Evolutionary conservation across 92 coral and sea anemone species (phyloP), one percentile per base, ranked within the genome.

Genomic region (Epizoanthus ramosus): DNA sequence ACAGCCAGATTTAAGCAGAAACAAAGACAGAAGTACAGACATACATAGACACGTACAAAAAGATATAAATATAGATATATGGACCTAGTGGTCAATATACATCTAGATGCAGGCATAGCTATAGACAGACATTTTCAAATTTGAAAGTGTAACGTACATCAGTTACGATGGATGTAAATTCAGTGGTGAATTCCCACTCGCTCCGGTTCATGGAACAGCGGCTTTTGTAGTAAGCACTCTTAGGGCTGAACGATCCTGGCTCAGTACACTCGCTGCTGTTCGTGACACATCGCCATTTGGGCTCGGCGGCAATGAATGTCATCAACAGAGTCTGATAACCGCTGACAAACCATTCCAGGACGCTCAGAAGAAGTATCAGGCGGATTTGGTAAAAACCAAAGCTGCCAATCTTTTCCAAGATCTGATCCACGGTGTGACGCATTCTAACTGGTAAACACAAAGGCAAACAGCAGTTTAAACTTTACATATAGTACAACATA

Each of bases 281-380:
- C 19, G 68, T 83, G 17, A 87, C 90, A 54, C 90, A 87, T 37
- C 79, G 45, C 90, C 90, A 87, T 17, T 81, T 60, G 16, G 90
- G 90, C 28, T 87, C 90, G 13, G 90, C 90, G 23, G 86, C 84
- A 19, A 87, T 81, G 64, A 87, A 87, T 1, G 90, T 74, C 25
- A 81, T 85, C 47, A 81, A 31, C 71, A 87, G 71, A 7, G 80
- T 87, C 53, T 84, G 86, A 25, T 81, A 87, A 41, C 90, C 86
- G 65, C 77, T 80, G 12, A 87, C 66, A 87, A 79, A 61, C 80
- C 80, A 75, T 75, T 75, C 80, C 80, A 75, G 80, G 1, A 75
- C 54, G 68, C 80, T 57, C 13, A 75, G 56, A 1, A 75, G 28
- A 43, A 66, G 37, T 3, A 87, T 45, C 23, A 87, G 63, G 19